Conservation (phyloP, 2,113 vertebrate genomes). For the Sander vitreus region DNA sequence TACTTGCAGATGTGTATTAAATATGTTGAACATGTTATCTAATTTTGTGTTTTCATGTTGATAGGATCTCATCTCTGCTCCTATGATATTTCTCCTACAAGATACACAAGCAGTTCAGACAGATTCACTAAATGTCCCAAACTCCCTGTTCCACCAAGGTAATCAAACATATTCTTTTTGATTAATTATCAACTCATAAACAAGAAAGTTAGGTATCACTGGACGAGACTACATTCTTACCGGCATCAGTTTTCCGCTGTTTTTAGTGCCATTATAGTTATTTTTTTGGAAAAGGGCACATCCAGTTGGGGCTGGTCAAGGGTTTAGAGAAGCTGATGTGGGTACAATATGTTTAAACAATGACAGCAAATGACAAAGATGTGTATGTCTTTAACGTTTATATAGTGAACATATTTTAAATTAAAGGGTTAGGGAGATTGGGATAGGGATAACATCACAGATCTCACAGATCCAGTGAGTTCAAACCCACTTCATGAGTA, state of each 20-base stretch:
- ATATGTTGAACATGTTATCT: neutral
- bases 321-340: neutral
- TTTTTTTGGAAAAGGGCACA: neutral
- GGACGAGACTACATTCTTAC: neutral
- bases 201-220: neutral
- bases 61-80: slow-evolving; percentile 92
- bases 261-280: no score
- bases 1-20: neutral
- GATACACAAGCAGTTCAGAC: slow-evolving; percentile 84
- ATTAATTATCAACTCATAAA: neutral
- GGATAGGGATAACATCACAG: neutral
- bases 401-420: no score
- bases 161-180: slow-evolving; percentile 35
- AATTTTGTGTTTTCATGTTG: neutral
- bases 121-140: slow-evolving; percentile 89
- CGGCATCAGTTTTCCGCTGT: no score
- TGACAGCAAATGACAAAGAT: neutral
- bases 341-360: neutral
- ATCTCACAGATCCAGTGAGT: neutral
- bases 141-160: slow-evolving; percentile 94
- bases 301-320: neutral
- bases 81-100: slow-evolving; percentile 87
- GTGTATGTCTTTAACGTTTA: neutral
- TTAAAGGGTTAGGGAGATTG: neutral
- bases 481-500: neutral